A percentile compares a stretch with the other conserved stretches of the same genome.
phyloP scores from a whole-genome alignment of 2,797 vertebrate species.

The Taenioides sp. region DNA sequence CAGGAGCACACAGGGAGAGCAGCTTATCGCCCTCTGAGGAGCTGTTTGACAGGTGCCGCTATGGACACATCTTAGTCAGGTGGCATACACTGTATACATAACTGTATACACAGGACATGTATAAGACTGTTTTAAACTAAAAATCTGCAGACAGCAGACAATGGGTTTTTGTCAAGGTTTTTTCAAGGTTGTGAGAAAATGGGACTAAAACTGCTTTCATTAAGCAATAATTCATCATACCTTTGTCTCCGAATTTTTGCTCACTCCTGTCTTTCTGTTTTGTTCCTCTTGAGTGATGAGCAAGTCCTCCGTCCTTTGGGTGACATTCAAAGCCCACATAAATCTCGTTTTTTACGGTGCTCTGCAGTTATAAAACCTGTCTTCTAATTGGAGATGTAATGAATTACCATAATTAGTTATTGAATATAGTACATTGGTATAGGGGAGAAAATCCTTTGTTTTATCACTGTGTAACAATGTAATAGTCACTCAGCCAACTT shows the following conservation, averaged over 20 bases:
- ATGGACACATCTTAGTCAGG: slow-evolving; percentile 49
- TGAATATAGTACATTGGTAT: slow-evolving; percentile 93
- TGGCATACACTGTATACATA: slow-evolving; percentile 55
- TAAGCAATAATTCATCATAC: slow-evolving; percentile 61
- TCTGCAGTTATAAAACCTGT: slow-evolving; percentile 96
- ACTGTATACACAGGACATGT: slow-evolving; percentile 31
- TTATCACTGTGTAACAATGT: slow-evolving; percentile 65
- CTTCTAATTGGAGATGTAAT: slow-evolving; percentile 99
- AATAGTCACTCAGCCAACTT: slow-evolving; percentile 14
- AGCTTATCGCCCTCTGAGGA: slow-evolving; percentile 90
- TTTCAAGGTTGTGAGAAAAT: slow-evolving; percentile 69
- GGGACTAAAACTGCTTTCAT: slow-evolving; percentile 59
- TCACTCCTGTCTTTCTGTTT: slow-evolving; percentile 75
- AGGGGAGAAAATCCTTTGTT: slow-evolving; percentile 85
- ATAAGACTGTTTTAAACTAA: slow-evolving; percentile 4
- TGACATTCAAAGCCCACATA: slow-evolving; percentile 99
- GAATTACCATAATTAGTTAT: slow-evolving; percentile 99
- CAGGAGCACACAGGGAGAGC: slow-evolving; percentile 87
- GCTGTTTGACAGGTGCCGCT: slow-evolving; percentile 78
- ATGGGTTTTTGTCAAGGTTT: slow-evolving; percentile 43
- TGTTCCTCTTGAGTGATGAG: slow-evolving; percentile 94
- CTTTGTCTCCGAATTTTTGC: slow-evolving; percentile 59
- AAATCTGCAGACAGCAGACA: slow-evolving; percentile 19
- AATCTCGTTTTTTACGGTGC: slow-evolving; percentile 98
- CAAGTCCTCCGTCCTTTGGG: slow-evolving; percentile 94